These are phyloP conservation scores for Heliconius hewitsoni DNA, from an alignment of 1,140 invertebrate genomes.

Conservation along the genomic window DNA sequence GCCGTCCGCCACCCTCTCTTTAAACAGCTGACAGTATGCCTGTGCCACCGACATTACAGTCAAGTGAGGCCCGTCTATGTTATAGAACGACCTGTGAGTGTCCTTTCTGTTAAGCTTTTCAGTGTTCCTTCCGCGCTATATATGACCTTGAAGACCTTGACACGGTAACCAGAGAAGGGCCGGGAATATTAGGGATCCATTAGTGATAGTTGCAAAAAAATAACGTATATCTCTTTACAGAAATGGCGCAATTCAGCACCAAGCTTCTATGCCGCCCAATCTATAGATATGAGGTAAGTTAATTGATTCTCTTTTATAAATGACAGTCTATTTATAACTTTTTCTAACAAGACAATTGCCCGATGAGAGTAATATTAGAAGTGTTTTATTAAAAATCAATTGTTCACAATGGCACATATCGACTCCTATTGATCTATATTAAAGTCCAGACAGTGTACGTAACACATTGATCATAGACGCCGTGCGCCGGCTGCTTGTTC, in stretches of 20 bases:
- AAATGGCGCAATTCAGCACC: slow-evolving; percentile 77
- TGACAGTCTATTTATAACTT: slow-evolving; percentile 18
- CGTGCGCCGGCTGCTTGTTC: slow-evolving; percentile 42
- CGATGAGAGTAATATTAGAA: slow-evolving; percentile 39
- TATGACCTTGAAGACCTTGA: slow-evolving; percentile 1
- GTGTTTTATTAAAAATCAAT: slow-evolving; percentile 67
- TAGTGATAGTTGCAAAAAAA: not conserved
- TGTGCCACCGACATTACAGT: slow-evolving; percentile 65
- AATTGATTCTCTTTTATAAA: slow-evolving; percentile 19
- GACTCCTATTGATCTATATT: slow-evolving; percentile 75
- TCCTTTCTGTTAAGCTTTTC: slow-evolving; percentile 43
- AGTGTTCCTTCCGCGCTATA: slow-evolving; percentile 24
- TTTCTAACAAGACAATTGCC: slow-evolving; percentile 24
- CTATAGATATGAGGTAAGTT: slow-evolving; percentile 71
- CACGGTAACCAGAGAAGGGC: slow-evolving; percentile 2
- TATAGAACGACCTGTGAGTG: slow-evolving; percentile 73
- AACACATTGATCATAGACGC: slow-evolving; percentile 50
- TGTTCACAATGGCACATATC: slow-evolving; percentile 61
- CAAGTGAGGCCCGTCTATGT: slow-evolving; percentile 77
- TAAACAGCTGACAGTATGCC: slow-evolving; percentile 47
- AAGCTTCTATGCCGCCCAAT: slow-evolving; percentile 71
- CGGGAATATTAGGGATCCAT: not conserved
- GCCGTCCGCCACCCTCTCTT: slow-evolving; percentile 47
- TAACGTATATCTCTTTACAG: slow-evolving; percentile 54
- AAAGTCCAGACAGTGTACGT: slow-evolving; percentile 48